These are phyloP conservation scores for Brassicogethes aeneus DNA, from an alignment of 2,888 invertebrate species.

Conservation along the genomic window DNA sequence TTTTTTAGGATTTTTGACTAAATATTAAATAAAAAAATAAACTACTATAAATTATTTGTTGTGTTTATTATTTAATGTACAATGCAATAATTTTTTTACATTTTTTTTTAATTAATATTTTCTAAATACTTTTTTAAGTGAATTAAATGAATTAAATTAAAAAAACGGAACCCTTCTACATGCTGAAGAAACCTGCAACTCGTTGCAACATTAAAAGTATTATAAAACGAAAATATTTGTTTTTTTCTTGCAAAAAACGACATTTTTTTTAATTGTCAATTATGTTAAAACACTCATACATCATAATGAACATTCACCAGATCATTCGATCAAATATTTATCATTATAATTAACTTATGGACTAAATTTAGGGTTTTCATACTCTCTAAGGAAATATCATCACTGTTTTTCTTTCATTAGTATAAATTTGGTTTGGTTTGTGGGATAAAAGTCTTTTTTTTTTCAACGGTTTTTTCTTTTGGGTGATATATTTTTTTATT, in stretches of 20 bases:
- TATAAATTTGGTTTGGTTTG: too few species aligned
- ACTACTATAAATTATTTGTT: neutral
- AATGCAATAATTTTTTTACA: constrained; percentile 12
- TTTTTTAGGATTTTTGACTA: too few species aligned
- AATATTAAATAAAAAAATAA: too few species aligned
- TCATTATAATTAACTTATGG: constrained; percentile 2
- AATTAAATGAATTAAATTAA: too few species aligned
- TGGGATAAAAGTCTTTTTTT: too few species aligned
- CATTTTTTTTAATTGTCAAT: constrained; percentile 2
- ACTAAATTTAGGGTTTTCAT: too few species aligned
- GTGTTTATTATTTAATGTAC: neutral
- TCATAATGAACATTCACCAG: neutral
- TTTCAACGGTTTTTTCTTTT: constrained; percentile 4
- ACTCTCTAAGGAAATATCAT: too few species aligned
- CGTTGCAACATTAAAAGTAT: constrained; percentile 17
- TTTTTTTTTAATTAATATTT: constrained; percentile 11
- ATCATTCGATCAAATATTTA: neutral
- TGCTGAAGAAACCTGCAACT: constrained; percentile 33
- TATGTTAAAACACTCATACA: constrained; percentile 1
- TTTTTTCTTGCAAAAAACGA: neutral
- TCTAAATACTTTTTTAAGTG: too few species aligned
- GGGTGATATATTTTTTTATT: neutral
- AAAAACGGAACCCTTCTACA: constrained; percentile 32
- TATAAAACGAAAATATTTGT: constrained; percentile 4
- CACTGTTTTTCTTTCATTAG: too few species aligned